These are phyloP conservation scores for Potorous gilbertii DNA, from an alignment of 2,797 vertebrate species.

Conservation along the genomic window DNA sequence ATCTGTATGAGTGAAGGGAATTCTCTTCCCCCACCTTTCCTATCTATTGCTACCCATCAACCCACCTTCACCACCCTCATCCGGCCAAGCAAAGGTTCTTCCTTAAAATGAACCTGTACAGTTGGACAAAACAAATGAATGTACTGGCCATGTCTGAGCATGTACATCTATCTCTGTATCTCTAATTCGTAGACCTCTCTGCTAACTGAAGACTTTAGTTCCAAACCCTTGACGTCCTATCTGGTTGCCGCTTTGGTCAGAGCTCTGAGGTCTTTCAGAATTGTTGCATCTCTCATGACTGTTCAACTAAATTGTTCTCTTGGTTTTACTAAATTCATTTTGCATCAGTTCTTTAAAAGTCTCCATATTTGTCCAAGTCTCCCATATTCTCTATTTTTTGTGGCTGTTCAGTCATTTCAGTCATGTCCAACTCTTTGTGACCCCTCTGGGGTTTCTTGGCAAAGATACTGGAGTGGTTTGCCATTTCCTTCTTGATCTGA, in stretches of 20 bases:
- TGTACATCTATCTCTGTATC: background rate
- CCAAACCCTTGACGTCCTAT: background rate
- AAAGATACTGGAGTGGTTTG: background rate
- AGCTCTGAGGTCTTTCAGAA: background rate
- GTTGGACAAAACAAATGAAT: background rate
- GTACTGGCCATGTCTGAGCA: background rate
- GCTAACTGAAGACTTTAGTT: background rate
- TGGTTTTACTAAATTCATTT: background rate
- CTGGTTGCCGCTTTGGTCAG: background rate
- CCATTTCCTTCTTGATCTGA: too few species aligned
- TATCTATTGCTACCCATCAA: background rate
- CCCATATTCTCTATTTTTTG: background rate
- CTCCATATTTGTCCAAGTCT: background rate
- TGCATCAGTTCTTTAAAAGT: background rate
- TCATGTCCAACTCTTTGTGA: background rate
- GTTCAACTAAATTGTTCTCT: background rate
- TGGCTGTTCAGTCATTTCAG: background rate
- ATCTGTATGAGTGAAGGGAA: background rate
- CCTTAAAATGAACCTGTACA: background rate
- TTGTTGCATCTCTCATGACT: background rate
- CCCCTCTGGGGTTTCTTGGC: background rate
- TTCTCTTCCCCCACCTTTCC: background rate
- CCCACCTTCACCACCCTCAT: background rate
- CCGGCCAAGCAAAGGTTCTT: background rate
- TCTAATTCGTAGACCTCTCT: background rate